phyloP scores from a whole-genome alignment of 2,797 vertebrate genomes.

The Poecile montanus region DNA sequence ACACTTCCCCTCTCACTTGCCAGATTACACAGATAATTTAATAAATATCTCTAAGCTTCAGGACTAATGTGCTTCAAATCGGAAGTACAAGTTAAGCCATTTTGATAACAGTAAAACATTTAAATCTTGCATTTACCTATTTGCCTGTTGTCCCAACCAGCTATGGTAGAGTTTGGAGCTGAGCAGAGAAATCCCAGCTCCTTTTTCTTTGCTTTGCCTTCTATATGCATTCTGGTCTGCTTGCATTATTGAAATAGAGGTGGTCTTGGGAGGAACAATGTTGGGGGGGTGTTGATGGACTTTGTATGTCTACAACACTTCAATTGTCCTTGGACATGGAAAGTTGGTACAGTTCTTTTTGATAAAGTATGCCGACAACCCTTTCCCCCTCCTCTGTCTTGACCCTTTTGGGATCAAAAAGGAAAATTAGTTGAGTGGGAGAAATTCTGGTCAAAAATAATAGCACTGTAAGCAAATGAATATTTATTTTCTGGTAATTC shows the following conservation, averaged over 20 bases:
- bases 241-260: not conserved
- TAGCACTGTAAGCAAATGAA: not conserved
- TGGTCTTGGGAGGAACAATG: not conserved
- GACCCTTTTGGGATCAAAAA: not conserved
- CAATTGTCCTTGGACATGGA: not conserved
- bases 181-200: not conserved
- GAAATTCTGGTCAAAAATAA: not conserved
- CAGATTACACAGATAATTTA: not conserved
- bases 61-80: not conserved
- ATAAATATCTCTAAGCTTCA: not conserved
- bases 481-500: conserved; percentile 10
- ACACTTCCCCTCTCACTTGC: not conserved
- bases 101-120: not conserved
- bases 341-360: not conserved
- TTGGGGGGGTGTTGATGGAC: not conserved
- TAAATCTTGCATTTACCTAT: not conserved
- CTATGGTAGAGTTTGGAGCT: not conserved
- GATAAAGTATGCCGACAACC: not conserved
- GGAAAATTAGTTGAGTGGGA: not conserved
- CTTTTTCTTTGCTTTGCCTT: not conserved
- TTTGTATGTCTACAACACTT: not conserved
- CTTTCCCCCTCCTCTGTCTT: not conserved
- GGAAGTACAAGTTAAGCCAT: not conserved
- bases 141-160: not conserved
- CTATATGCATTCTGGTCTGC: not conserved